A percentile compares a stretch with the other conserved stretches of the same genome.
phyloP scores from a whole-genome alignment of 2,113 vertebrate species.

The Galemys pyrenaicus region DNA sequence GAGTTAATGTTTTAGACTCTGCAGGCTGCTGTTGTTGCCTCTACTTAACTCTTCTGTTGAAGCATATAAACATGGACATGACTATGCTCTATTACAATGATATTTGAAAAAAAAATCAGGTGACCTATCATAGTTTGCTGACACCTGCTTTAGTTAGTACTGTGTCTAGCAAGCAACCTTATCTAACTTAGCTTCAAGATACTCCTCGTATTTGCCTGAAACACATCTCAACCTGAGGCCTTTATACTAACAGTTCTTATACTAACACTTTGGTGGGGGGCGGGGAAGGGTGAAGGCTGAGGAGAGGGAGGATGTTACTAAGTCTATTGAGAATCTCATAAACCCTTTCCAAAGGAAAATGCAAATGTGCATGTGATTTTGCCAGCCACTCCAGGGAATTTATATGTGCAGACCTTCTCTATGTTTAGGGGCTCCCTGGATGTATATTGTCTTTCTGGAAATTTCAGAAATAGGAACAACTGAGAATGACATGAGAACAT shows the following conservation, averaged over 20 bases:
- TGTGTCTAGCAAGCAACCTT: not conserved
- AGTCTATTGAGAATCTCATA: rapidly evolving
- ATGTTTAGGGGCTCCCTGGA: not conserved
- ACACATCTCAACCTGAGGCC: not conserved
- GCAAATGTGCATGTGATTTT: not conserved
- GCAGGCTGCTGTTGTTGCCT: not conserved
- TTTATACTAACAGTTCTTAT: not conserved
- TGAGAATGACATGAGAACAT: not conserved
- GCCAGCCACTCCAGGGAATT: not conserved
- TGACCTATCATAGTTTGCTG: rapidly evolving
- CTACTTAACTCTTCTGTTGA: rapidly evolving
- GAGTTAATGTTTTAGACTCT: not conserved
- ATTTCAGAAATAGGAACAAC: not conserved
- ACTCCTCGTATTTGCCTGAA: not conserved
- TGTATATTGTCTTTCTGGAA: not conserved
- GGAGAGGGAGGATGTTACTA: too few relatives aligned
- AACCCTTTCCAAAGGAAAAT: not conserved
- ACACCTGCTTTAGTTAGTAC: not conserved
- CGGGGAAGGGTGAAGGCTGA: not conserved
- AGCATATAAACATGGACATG: not conserved
- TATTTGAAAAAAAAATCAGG: not conserved
- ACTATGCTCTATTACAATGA: not conserved
- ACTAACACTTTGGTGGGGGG: not conserved
- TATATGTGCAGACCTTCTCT: not conserved
- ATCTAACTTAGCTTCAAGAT: not conserved